Percentiles rank a stretch among this genome's conserved stretches.
phyloP scores from a whole-genome alignment of 2,888 invertebrate species.

The Hirtodrosophila cameraria region DNA sequence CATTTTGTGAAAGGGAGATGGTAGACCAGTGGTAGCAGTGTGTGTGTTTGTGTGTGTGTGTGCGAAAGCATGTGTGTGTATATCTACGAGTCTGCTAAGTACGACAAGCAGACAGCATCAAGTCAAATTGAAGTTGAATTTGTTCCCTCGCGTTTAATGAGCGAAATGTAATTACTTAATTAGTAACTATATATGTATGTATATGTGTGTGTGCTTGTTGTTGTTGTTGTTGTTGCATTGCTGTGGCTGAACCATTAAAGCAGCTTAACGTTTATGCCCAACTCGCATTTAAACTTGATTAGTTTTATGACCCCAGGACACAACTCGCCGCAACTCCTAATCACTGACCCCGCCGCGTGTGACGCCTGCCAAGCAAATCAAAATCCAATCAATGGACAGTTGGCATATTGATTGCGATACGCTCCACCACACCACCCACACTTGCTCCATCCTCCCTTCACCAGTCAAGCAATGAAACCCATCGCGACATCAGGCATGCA shows the following conservation, averaged over 20 bases:
- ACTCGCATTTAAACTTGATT: slow-evolving; percentile 76
- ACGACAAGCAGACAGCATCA: slow-evolving; percentile 50
- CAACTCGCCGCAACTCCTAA: slow-evolving; percentile 26
- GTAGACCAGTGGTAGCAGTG: slow-evolving; percentile 9
- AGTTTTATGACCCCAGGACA: slow-evolving; percentile 60
- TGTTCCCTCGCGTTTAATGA: slow-evolving; percentile 67
- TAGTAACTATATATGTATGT: slow-evolving; percentile 47
- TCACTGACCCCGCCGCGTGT: slow-evolving; percentile 36
- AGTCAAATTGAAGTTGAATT: slow-evolving; percentile 74
- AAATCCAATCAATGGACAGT: slow-evolving; percentile 75
- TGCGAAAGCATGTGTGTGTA: no score
- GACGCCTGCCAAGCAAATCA: slow-evolving; percentile 61
- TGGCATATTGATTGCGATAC: slow-evolving; percentile 66
- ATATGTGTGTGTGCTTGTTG: slow-evolving; percentile 21
- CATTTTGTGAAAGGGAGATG: background rate
- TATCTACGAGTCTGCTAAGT: slow-evolving; percentile 48
- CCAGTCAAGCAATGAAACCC: slow-evolving; percentile 6
- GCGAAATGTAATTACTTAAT: slow-evolving; percentile 80
- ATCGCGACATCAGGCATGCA: slow-evolving; percentile 15
- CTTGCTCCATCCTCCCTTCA: background rate
- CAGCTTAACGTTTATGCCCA: slow-evolving; percentile 66
- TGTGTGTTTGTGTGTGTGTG: slow-evolving; percentile 6
- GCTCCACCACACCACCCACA: slow-evolving; percentile 6
- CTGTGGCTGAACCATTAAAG: slow-evolving; percentile 52
- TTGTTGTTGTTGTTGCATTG: slow-evolving; percentile 4